phyloP scores from a whole-genome alignment of 1,140 invertebrate genomes.

The Listronotus bonariensis region DNA sequence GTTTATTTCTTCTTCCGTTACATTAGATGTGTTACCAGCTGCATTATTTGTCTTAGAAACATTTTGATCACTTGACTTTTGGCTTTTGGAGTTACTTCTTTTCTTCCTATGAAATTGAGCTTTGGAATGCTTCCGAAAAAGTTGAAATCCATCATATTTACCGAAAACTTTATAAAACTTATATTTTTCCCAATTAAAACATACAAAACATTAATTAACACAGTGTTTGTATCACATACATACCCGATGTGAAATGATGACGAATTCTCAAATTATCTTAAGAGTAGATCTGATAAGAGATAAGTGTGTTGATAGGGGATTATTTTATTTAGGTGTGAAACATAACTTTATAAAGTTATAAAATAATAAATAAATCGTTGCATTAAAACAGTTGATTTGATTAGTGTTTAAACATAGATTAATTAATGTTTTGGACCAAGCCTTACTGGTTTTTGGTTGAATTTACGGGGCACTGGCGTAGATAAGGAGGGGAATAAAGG shows the following conservation, averaged over 20 bases:
- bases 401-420: too few species aligned
- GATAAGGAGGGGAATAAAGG: too few species aligned
- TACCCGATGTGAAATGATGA: not conserved
- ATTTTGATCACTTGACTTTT: not conserved
- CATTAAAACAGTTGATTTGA: too few species aligned
- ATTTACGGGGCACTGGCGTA: too few species aligned
- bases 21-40: not conserved
- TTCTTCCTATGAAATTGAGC: constrained; percentile 16
- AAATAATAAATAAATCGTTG: not conserved
- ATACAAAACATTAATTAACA: constrained; percentile 3
- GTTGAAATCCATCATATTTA: constrained; percentile 24
- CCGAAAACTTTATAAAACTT: not conserved
- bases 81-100: not conserved
- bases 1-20: not conserved
- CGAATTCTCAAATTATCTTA: constrained; percentile 16
- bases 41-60: not conserved
- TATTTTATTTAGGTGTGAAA: not conserved
- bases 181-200: not conserved
- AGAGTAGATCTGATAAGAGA: constrained; percentile 16
- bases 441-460: too few species aligned
- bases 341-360: constrained; percentile 1
- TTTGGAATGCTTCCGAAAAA: constrained; percentile 26
- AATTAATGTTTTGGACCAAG: too few species aligned
- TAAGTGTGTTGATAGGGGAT: not conserved
- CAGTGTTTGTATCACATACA: constrained; percentile 4